Evolutionary conservation across 2,888 invertebrate genomes (phyloP).

Genomic region (Polyommatus iphigenia): DNA sequence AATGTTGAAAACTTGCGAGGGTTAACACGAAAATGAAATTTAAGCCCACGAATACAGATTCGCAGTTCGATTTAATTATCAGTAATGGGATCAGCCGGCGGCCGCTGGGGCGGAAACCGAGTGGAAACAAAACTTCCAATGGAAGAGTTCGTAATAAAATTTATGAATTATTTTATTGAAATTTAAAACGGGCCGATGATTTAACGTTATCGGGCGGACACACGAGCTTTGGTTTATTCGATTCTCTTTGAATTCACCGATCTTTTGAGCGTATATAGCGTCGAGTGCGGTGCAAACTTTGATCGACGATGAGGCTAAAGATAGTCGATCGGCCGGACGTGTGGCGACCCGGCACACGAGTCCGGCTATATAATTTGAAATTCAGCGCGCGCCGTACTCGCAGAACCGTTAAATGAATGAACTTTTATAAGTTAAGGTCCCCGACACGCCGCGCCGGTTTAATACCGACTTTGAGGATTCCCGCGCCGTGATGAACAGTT

Average conservation of each 20-base stretch:
- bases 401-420: slow-evolving; percentile 78
- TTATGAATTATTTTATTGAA: slow-evolving; percentile 33
- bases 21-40: slow-evolving; percentile 59
- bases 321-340: slow-evolving; percentile 7
- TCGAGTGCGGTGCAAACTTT: not conserved
- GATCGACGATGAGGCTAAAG: not conserved
- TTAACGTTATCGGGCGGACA: not conserved
- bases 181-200: slow-evolving; percentile 5
- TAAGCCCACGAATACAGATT: slow-evolving; percentile 56
- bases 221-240: not conserved
- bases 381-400: slow-evolving; percentile 60
- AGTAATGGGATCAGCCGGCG: slow-evolving; percentile 61
- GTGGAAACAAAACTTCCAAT: slow-evolving; percentile 49
- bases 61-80: slow-evolving; percentile 65
- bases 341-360: slow-evolving; percentile 35
- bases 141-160: slow-evolving; percentile 48
- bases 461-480: slow-evolving; percentile 72
- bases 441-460: slow-evolving; percentile 62
- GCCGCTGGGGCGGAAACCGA: slow-evolving; percentile 60
- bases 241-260: not conserved
- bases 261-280: not conserved
- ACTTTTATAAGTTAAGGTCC: slow-evolving; percentile 76
- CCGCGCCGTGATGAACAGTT: slow-evolving; percentile 72
- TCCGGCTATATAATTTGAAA: slow-evolving; percentile 62
- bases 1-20: slow-evolving; percentile 46